These are phyloP conservation scores for Mylabris phalerata DNA, from an alignment of 1,140 invertebrate species.

Conservation along the genomic window DNA sequence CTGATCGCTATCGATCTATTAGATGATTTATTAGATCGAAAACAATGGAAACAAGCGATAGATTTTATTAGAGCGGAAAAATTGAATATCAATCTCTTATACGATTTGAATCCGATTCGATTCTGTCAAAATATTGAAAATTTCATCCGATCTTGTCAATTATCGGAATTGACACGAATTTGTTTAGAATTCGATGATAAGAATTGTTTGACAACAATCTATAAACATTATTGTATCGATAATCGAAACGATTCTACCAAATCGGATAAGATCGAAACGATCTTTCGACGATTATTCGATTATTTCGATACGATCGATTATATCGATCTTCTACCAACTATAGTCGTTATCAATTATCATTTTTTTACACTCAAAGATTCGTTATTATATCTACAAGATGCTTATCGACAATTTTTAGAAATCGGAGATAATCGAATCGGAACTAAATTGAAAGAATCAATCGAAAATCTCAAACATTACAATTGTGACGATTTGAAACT, in stretches of 20 bases:
- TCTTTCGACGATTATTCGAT: conserved; percentile 18
- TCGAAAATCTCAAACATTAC: conserved; percentile 3
- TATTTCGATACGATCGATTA: conserved; percentile 20
- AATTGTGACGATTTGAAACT: conserved; percentile 2
- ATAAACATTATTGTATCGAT: conserved; percentile 9
- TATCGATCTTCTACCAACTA: conserved; percentile 18
- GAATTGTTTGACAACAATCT: conserved; percentile 12
- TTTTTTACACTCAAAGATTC: conserved; percentile 24
- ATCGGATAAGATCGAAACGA: background rate
- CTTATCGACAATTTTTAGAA: background rate
- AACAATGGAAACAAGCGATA: conserved; percentile 22
- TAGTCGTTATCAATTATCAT: conserved; percentile 23
- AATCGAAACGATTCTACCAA: too few relatives aligned
- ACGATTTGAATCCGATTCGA: conserved; percentile 24
- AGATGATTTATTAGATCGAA: conserved; percentile 18
- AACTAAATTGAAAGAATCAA: background rate
- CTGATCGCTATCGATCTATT: conserved; percentile 26
- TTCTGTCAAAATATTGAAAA: conserved; percentile 22
- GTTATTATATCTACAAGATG: conserved; percentile 17
- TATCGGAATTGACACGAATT: background rate
- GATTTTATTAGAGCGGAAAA: conserved; percentile 20
- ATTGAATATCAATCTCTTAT: conserved; percentile 27
- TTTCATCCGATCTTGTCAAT: conserved; percentile 18
- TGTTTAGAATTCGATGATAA: conserved; percentile 9
- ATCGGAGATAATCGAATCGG: background rate